Percentiles rank a stretch among this genome's conserved stretches.
These are phyloP conservation scores for Terrapene triunguis DNA, from an alignment of 2,113 vertebrate genomes.

Conservation along the genomic window DNA sequence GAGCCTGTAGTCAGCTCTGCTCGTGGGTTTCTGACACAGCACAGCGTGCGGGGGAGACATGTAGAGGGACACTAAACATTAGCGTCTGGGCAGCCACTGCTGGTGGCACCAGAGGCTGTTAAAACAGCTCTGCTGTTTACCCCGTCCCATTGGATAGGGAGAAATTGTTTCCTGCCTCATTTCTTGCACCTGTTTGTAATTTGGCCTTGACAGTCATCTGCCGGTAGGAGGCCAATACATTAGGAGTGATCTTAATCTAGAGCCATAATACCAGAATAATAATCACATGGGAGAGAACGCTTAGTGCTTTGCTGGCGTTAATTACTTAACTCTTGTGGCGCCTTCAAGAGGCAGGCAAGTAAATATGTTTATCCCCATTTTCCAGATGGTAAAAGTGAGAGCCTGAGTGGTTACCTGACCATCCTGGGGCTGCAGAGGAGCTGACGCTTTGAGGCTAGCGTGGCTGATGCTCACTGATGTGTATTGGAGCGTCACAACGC, in stretches of 20 bases:
- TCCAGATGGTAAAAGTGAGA: background rate
- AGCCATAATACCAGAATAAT: background rate
- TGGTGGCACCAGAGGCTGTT: background rate
- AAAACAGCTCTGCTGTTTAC: background rate
- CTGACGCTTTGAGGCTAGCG: background rate
- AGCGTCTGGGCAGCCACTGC: background rate
- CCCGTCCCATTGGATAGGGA: background rate
- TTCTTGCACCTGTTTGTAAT: background rate
- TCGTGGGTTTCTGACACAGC: slow-evolving; percentile 7
- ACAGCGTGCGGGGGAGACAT: rapidly evolving
- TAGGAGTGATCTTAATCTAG: rapidly evolving
- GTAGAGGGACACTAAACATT: background rate
- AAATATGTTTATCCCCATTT: background rate
- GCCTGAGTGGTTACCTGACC: background rate
- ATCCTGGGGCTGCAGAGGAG: background rate
- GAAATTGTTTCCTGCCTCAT: background rate
- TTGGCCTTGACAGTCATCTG: rapidly evolving
- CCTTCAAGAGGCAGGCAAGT: rapidly evolving
- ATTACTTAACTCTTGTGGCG: rapidly evolving
- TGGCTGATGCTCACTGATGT: background rate
- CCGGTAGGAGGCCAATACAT: background rate
- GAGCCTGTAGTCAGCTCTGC: background rate
- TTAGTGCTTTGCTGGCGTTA: background rate
- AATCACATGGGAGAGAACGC: background rate
- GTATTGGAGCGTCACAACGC: background rate